These are phyloP conservation scores for Pedionomus torquatus DNA, from an alignment of 2,113 vertebrate species.

Conservation along the genomic window DNA sequence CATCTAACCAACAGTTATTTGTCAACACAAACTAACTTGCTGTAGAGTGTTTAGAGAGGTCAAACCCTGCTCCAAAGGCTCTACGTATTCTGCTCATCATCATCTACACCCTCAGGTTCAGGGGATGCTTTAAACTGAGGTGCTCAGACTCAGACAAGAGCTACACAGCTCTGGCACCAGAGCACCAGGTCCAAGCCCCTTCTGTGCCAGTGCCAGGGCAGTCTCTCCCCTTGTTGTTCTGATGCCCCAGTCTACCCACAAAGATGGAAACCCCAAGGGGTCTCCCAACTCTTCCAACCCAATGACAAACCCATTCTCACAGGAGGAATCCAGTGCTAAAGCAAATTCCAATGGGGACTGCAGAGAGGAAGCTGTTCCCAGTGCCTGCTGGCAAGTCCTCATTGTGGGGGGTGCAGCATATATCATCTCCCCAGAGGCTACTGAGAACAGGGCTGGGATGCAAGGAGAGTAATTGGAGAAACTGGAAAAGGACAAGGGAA, in stretches of 20 bases:
- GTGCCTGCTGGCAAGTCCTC: neutral
- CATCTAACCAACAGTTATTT: neutral
- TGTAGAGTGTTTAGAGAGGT: neutral
- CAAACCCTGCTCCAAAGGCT: neutral
- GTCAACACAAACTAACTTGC: neutral
- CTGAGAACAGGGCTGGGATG: neutral
- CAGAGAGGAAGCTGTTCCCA: fast-evolving
- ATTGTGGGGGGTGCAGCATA: fast-evolving
- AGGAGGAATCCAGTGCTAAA: fast-evolving
- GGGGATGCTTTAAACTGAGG: neutral
- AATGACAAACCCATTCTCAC: neutral
- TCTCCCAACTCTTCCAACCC: neutral
- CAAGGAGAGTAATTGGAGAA: neutral
- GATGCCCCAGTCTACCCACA: fast-evolving
- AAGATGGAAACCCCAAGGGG: neutral
- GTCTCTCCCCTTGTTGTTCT: neutral
- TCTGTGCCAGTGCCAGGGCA: neutral
- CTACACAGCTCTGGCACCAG: fast-evolving
- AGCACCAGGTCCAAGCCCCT: neutral
- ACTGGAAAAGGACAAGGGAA: neutral
- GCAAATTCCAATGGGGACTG: neutral
- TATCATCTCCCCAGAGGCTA: too few species aligned
- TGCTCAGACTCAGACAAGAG: neutral
- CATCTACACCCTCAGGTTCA: neutral
- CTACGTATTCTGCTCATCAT: neutral